Percentiles rank a stretch among this genome's conserved stretches.
phyloP scores from a whole-genome alignment of 2,797 vertebrate species.

The Crypturellus tataupa region DNA sequence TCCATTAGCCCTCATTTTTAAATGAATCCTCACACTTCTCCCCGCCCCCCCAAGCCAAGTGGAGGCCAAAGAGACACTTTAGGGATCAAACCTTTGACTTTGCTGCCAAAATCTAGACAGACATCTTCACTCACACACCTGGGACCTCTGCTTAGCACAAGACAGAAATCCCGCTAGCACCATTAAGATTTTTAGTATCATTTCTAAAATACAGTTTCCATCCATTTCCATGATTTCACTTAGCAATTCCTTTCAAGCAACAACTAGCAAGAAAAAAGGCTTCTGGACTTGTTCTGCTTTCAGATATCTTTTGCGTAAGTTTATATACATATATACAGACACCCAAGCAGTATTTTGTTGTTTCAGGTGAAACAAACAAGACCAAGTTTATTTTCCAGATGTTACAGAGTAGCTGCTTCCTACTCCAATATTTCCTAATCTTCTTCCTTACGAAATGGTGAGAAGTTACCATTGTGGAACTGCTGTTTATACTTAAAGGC shows the following conservation, averaged over 20 bases:
- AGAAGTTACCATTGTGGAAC: not conserved
- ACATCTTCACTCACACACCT: not conserved
- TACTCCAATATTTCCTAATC: not conserved
- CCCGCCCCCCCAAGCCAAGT: not conserved
- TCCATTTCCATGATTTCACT: not conserved
- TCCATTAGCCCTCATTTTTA: not conserved
- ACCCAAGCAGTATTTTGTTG: not conserved
- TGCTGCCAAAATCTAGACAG: not conserved
- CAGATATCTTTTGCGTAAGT: fast-evolving
- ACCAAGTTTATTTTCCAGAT: not conserved
- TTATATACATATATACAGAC: not conserved
- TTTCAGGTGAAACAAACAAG: not conserved
- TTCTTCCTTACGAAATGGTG: not conserved
- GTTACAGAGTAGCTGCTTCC: not conserved
- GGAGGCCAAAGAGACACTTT: not conserved
- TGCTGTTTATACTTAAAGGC: not conserved
- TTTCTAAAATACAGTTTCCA: not conserved
- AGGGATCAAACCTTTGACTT: not conserved
- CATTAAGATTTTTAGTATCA: not conserved
- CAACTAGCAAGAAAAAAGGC: not conserved
- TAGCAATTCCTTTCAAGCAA: not conserved
- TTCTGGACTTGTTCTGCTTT: not conserved
- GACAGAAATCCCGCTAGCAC: not conserved
- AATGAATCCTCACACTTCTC: not conserved
- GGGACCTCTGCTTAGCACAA: not conserved